Conservation (phyloP, 2,797 vertebrate species). For the Rhinichthys osculus region DNA sequence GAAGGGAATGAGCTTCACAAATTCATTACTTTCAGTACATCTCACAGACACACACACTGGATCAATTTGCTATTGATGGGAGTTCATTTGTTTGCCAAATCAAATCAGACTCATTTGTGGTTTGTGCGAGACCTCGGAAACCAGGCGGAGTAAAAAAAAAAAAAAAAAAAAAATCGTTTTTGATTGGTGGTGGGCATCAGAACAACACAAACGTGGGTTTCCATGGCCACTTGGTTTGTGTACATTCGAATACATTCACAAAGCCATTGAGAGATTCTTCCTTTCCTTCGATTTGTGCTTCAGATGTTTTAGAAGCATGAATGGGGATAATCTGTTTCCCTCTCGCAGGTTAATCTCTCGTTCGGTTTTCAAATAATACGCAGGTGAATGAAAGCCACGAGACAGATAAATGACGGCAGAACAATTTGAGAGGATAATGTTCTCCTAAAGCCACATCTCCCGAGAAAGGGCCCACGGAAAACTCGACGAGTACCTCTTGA, state of each 20-base stretch:
- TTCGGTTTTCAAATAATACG: slow-evolving; percentile 54
- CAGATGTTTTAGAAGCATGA: neutral
- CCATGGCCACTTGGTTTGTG: neutral
- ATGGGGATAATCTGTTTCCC: slow-evolving; percentile 45
- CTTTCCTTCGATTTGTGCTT: slow-evolving; percentile 15
- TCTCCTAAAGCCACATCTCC: slow-evolving; percentile 22
- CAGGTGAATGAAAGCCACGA: slow-evolving; percentile 63
- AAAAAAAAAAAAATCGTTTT: neutral
- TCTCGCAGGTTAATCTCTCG: slow-evolving; percentile 58
- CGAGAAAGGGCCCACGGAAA: slow-evolving; percentile 32
- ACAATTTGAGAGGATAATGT: slow-evolving; percentile 58
- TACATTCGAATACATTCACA: neutral
- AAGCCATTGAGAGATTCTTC: neutral
- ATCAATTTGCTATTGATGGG: slow-evolving; percentile 16
- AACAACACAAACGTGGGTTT: neutral
- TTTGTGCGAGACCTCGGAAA: neutral
- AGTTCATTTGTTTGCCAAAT: slow-evolving; percentile 38
- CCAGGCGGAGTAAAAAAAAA: neutral
- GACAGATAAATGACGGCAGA: slow-evolving; percentile 49
- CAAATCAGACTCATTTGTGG: slow-evolving; percentile 36
- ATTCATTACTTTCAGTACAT: slow-evolving; percentile 43
- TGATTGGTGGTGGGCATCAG: slow-evolving; percentile 1
- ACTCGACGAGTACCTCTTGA: slow-evolving; percentile 44
- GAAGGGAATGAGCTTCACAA: slow-evolving; percentile 38
- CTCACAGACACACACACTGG: neutral